Evolutionary conservation across 2,888 invertebrate genomes (phyloP).

Genomic region (Apotomis betuletana): DNA sequence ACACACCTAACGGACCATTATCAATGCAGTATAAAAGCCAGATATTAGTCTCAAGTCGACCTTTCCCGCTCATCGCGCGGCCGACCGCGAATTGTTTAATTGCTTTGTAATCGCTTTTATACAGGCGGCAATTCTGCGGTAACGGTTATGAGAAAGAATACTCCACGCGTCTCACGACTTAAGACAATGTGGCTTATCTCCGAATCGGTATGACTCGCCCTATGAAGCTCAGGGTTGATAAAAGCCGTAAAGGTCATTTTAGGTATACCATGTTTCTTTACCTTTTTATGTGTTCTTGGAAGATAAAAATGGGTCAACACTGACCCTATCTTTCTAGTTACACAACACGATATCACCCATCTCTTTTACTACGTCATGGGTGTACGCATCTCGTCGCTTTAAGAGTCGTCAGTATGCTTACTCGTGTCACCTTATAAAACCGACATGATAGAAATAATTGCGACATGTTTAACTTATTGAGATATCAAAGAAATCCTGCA

Average conservation of each 20-base stretch:
- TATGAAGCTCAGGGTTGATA: conserved; percentile 10
- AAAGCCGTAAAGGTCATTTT: neutral
- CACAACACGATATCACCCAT: no score
- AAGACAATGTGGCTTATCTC: conserved; percentile 31
- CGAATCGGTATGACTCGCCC: conserved; percentile 12
- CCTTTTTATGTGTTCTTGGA: conserved; percentile 4
- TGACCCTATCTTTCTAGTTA: no score
- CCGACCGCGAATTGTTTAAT: conserved; percentile 29
- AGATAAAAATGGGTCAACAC: neutral
- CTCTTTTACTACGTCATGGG: no score
- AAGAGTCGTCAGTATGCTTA: no score
- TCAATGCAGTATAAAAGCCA: neutral
- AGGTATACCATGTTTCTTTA: neutral
- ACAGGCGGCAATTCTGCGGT: conserved; percentile 19
- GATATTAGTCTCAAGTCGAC: conserved; percentile 7
- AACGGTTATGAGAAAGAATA: conserved; percentile 27
- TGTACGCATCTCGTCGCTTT: no score
- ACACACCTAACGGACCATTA: no score
- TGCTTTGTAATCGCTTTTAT: conserved; percentile 21
- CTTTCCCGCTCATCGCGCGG: conserved; percentile 22
- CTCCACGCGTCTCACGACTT: conserved; percentile 20
- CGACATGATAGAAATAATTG: no score
- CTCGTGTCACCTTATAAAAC: no score
- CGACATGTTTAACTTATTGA: no score
- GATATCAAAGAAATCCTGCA: no score